These are phyloP conservation scores for Coelinius sp. DNA, from an alignment of 2,888 invertebrate species.

Conservation along the genomic window DNA sequence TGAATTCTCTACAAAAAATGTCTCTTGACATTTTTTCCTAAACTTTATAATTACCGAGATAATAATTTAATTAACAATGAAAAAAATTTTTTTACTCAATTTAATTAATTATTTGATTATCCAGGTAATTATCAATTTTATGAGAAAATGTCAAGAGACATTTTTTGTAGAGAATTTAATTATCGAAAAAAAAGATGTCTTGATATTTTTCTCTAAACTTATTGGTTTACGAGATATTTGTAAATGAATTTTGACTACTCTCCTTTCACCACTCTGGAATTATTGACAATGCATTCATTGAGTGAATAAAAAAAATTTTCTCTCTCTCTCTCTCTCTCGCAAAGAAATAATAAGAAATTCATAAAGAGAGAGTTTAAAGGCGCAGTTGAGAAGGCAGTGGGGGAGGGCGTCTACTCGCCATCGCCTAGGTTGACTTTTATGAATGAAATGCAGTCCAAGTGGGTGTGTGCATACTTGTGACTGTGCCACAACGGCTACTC, in stretches of 20 bases:
- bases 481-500: conserved; percentile 41
- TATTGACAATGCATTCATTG: no score
- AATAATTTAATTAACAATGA: no score
- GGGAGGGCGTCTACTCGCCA: background rate
- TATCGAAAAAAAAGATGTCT: background rate
- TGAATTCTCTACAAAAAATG: no score
- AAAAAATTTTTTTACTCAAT: no score
- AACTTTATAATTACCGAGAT: no score
- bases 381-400: background rate
- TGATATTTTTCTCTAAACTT: background rate
- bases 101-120: no score
- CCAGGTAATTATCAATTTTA: background rate
- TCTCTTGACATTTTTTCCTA: no score
- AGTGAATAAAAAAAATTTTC: no score
- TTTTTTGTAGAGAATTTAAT: background rate
- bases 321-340: background rate
- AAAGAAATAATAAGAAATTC: background rate
- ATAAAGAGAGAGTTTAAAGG: conserved; percentile 6
- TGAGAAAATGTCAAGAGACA: background rate
- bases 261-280: no score
- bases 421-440: conserved; percentile 59
- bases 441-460: conserved; percentile 64
- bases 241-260: background rate
- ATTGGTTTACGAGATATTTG: background rate
- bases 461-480: conserved; percentile 59